Base-by-base conservation (phyloP, 1,140 invertebrate genomes). In the Anastatus disparis region DNA sequence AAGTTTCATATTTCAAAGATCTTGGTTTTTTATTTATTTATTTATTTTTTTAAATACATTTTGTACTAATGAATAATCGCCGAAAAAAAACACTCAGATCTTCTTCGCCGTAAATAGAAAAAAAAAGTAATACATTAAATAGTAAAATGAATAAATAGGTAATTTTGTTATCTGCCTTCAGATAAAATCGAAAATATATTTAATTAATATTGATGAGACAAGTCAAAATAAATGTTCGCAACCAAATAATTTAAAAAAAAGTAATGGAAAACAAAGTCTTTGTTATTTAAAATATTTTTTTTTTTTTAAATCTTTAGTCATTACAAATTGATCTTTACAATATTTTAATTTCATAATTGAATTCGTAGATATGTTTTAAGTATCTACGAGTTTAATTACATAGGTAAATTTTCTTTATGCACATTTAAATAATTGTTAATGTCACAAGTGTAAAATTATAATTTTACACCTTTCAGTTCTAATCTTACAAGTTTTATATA, bases 361-460 rank as follows among this genome's bases (percentile, higher is more conserved):
- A 40, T 40, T 38, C 38, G 35, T 59, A 22, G 35, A 26, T 59
- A 59, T 24, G 35, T 59, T 42, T 59, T 59, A 40, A n/a, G 35
- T 58, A 58, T 58, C 20, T 58, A 58, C 35, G 55, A 58, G 40
- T 40, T 17, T 3, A 58, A 58, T 2, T n/a, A n/a, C n/a, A n/a
- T n/a, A 58, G 17, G 31, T 29, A 2, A n/a, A 29, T 55, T 52
- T 52, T 27, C n/a, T 29, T 35, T 20, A 2, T 55, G 13, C 22
- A 20, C n/a, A 15, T 55, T 24, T 17, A 1, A n/a, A 31, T 8
- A 20, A 22, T 35, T 20, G 29, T 2, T n/a, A n/a, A n/a, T n/a
- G n/a, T n/a, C n/a, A n/a, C n/a, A 38, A 56, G 13, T 38, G 8
- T 56, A 56, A 56, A 56, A 22, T 59, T 59, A 26, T n/a, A 26